phyloP scores from a whole-genome alignment of 2,797 vertebrate species.

The Rhinella marina region DNA sequence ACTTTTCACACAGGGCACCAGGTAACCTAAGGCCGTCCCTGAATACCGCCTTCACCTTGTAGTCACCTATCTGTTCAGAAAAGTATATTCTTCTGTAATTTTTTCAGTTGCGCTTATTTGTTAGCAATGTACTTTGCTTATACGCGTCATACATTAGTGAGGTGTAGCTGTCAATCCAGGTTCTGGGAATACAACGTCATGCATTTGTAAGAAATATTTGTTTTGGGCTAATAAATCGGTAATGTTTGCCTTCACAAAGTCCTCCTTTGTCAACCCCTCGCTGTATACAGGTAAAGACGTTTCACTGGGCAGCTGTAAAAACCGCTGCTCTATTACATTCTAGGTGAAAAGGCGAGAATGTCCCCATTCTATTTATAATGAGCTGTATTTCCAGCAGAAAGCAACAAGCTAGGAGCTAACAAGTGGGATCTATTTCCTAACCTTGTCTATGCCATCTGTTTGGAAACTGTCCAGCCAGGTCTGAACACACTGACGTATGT shows the following conservation, averaged over 20 bases:
- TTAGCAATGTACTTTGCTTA: neutral
- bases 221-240: constrained; percentile 5
- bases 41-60: too few relatives aligned
- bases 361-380: constrained; percentile 49
- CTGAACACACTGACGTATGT: constrained; percentile 51
- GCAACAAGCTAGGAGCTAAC: constrained; percentile 43
- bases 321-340: constrained; percentile 18
- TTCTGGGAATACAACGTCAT: neutral
- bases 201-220: constrained; percentile 1
- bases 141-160: neutral
- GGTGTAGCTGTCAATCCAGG: neutral
- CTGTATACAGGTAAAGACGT: constrained; percentile 2
- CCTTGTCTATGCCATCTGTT: constrained; percentile 53
- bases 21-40: too few relatives aligned
- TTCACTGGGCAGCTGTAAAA: constrained; percentile 49
- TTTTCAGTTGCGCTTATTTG: neutral
- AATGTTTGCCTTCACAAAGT: constrained; percentile 2
- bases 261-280: constrained; percentile 1
- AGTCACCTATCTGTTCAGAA: neutral
- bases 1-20: too few relatives aligned
- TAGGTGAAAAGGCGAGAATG: constrained; percentile 35
- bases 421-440: constrained; percentile 53
- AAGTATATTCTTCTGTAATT: neutral
- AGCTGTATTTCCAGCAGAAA: constrained; percentile 46
- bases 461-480: constrained; percentile 43